These are phyloP conservation scores for Aythya baeri DNA, from an alignment of 2,113 vertebrate species.

Conservation along the genomic window DNA sequence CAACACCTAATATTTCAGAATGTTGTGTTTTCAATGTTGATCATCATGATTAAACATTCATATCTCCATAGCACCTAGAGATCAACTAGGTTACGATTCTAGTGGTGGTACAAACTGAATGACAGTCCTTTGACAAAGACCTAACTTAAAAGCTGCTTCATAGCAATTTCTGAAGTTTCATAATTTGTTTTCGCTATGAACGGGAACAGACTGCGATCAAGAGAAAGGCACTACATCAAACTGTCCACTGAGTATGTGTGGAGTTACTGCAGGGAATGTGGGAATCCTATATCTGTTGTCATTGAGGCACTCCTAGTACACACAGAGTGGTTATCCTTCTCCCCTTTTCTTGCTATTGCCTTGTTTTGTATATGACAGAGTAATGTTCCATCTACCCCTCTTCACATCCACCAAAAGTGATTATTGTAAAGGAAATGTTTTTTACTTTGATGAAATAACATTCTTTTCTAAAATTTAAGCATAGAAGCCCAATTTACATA, in stretches of 20 bases:
- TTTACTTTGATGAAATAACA: not conserved
- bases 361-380: not conserved
- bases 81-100: conserved; percentile 8
- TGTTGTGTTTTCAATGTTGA: not conserved
- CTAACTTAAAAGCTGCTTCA: not conserved
- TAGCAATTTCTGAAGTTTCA: not conserved
- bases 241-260: not conserved
- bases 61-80: conserved; percentile 37
- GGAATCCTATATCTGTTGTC: not conserved
- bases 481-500: not conserved
- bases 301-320: fast-evolving
- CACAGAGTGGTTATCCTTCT: not conserved
- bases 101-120: not conserved
- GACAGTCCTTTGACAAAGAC: not conserved
- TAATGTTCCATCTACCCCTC: not conserved
- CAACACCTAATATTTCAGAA: conserved; percentile 45
- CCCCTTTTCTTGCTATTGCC: not conserved
- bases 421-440: not conserved
- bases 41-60: conserved; percentile 37
- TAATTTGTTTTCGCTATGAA: not conserved
- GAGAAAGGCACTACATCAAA: not conserved
- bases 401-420: not conserved
- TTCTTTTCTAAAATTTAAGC: not conserved
- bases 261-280: not conserved
- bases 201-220: not conserved